Evolutionary conservation across 2,113 vertebrate genomes (phyloP), one percentile per base, ranked within the genome.

Genomic region (Melierax canorus): DNA sequence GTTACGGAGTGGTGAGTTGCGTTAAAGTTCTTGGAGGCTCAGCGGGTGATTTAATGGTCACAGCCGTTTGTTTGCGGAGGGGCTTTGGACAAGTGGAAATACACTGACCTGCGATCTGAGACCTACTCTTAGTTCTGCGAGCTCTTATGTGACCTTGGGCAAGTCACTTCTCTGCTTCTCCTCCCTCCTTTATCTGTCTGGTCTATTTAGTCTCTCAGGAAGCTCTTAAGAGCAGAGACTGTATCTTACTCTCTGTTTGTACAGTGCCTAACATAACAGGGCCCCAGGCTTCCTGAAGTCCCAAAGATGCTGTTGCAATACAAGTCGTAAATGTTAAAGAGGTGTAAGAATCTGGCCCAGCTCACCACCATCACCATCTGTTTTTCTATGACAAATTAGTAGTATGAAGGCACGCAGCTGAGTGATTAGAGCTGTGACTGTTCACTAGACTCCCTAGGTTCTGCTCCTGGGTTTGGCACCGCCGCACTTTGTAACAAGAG

Each of bases 261-360:
- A 62, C 80, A 91, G 75, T 59, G 46, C 72, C 95, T 92, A 69
- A 59, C 55, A 43, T 58, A 93, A 71, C 67, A 77, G 88, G 85
- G 71, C 68, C 88, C 95, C 88, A 74, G 55, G 79, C 92, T 97
- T 97, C 90, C 92, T 96, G 88, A 90, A 85, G 60, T 88, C 91
- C 76, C 86, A 71, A 93, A 91, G 92, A 94, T 97, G 94, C 95
- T 96, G 86, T 88, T 95, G 88, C 92, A 97, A 75, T 77, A 27
- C 55, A 71, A 92, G 73, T n/a, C 41, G 2, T 96, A 92, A 95
- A 91, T 90, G 74, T 77, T 96, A 79, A 96, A 89, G 94, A 95
- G 69, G 71, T 97, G 87, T 82, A 96, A 92, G 94, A 76, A 86
- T 95, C 84, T 95, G 92, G 80, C 88, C 89, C 77, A 8, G 0